These are phyloP conservation scores for Rhingia rostrata DNA, from an alignment of 2,888 invertebrate species.

Conservation along the genomic window DNA sequence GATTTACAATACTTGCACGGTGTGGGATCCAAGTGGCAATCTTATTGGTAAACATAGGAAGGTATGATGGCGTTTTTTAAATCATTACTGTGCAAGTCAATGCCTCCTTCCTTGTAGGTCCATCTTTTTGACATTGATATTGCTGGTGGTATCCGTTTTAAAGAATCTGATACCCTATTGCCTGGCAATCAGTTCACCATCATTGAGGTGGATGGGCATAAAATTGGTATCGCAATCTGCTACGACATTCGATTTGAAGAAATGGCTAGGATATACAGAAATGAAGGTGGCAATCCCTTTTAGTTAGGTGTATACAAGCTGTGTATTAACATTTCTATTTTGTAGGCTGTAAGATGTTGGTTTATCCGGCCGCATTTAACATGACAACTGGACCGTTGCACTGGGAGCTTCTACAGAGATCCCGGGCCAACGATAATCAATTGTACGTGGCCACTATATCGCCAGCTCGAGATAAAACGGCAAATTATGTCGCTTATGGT, in stretches of 20 bases:
- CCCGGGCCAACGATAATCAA: conserved; percentile 94
- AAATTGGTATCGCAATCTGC: conserved; percentile 96
- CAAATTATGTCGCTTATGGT: conserved; percentile 95
- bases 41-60: conserved; percentile 93
- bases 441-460: conserved; percentile 93
- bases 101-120: conserved; percentile 81
- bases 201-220: conserved; percentile 88
- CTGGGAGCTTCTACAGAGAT: conserved; percentile 93
- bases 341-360: conserved; percentile 90
- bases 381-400: conserved; percentile 97
- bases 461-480: conserved; percentile 90
- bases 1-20: conserved; percentile 94
- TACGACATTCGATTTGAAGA: conserved; percentile 97
- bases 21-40: conserved; percentile 91
- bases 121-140: conserved; percentile 98
- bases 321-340: not conserved
- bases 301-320: not conserved
- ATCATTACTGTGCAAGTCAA: no score
- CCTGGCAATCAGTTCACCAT: conserved; percentile 90
- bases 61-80: conserved; percentile 82
- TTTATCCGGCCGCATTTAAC: conserved; percentile 98
- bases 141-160: conserved; percentile 95
- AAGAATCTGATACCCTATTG: conserved; percentile 93
- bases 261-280: conserved; percentile 90
- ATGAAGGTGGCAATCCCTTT: conserved; percentile 81